Evolutionary conservation across 1,140 invertebrate species (phyloP), one percentile per base, ranked within the genome.

Genomic region (Tetragonula clypearis): DNA sequence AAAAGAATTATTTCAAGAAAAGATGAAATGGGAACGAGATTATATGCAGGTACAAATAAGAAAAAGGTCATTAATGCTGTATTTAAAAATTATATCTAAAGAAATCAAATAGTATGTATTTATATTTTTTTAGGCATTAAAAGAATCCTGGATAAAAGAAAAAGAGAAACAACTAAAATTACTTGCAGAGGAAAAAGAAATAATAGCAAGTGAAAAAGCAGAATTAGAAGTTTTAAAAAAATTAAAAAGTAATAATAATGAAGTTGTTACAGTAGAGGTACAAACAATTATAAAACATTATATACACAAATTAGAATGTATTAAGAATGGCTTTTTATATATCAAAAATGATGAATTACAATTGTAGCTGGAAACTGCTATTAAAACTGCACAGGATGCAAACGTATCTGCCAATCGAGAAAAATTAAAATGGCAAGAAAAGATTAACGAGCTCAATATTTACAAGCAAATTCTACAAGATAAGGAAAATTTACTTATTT

Each of bases 381-480:
- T 94, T 77, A 93, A 93, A 90, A 87, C 92, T 56, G 93, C 94
- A 23, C 92, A 93, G 81, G 90, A 93, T 60, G 92, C 92, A 58
- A 84, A 86, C 30, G 69, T 79, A 55, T 86, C 78, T 73, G 92
- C 94, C 19, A 90, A 91, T 78, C 82, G 80, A 30, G 93, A 94
- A 82, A 93, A 84, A 84, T 75, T 92, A 56, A 92, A 91, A 77
- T 95, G 94, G 94, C 91, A 93, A 80, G 91, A 94, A 80, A 94
- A 90, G 90, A 83, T 92, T 8, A 85, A 89, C 55, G 87, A 92
- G 79, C 69, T 94, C 23, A 90, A 94, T 84, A 66, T 66, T 15
- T 89, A 93, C 30, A 86, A 90, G n/a, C 90, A 90, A 74, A 65
- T 71, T 55, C 78, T 94, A 21, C 62, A 89, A 62, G 89, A 92